phyloP scores from a whole-genome alignment of 2,888 invertebrate species.

The Sarcophaga subvicina region DNA sequence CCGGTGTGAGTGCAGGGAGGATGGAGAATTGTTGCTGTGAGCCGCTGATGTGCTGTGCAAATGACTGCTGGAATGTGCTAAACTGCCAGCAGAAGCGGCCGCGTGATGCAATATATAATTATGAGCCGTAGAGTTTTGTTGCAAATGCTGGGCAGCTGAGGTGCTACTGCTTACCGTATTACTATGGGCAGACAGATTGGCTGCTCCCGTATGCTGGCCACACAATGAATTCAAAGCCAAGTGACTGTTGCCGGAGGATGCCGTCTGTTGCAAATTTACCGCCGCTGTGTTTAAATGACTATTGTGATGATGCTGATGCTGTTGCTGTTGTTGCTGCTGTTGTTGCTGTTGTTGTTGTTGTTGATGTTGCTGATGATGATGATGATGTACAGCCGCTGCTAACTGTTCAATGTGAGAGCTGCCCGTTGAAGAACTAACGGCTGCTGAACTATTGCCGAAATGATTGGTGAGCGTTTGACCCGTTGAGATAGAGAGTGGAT shows the following conservation, averaged over 20 bases:
- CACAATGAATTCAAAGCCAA: constrained; percentile 78
- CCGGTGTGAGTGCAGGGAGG: constrained; percentile 55
- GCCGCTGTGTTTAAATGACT: constrained; percentile 71
- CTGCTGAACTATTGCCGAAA: constrained; percentile 76
- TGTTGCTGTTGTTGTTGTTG: constrained; percentile 75
- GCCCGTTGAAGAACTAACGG: constrained; percentile 73
- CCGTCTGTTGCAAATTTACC: constrained; percentile 44
- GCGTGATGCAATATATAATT: constrained; percentile 64
- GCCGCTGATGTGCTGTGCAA: constrained; percentile 37
- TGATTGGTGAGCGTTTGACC: constrained; percentile 79
- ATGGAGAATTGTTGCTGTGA: constrained; percentile 55
- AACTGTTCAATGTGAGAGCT: constrained; percentile 69
- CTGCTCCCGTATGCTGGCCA: constrained; percentile 70
- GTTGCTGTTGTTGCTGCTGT: constrained; percentile 71
- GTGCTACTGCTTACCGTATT: constrained; percentile 71
- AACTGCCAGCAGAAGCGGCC: neutral
- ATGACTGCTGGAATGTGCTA: constrained; percentile 50
- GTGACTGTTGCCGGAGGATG: constrained; percentile 73
- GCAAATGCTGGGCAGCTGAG: constrained; percentile 61
- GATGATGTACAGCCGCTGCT: constrained; percentile 72
- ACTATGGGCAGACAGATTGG: constrained; percentile 69
- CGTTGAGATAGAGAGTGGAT: constrained; percentile 79
- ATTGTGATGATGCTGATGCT: constrained; percentile 68
- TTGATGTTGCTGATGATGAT: constrained; percentile 75
- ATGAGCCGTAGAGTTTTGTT: constrained; percentile 57